These are phyloP conservation scores for Mormyrus lacerda DNA, from an alignment of 2,113 vertebrate species.

Conservation along the genomic window DNA sequence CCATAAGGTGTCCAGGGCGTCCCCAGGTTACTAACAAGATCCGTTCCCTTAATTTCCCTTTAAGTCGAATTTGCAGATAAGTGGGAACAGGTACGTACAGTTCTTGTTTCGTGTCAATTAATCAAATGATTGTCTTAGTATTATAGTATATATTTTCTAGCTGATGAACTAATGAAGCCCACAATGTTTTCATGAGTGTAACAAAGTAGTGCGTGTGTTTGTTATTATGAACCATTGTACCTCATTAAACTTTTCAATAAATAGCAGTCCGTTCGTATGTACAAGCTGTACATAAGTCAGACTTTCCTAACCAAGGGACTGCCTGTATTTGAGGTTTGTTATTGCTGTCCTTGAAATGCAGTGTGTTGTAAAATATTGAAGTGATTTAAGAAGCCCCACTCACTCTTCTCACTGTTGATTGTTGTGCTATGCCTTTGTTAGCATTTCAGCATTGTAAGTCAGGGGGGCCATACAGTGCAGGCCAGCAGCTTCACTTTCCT, in stretches of 20 bases:
- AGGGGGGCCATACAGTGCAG: neutral
- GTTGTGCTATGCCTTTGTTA: neutral
- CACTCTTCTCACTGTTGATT: neutral
- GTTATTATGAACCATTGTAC: neutral
- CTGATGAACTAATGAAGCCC: neutral
- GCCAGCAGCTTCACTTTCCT: neutral
- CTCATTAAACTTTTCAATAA: neutral
- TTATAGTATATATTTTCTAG: neutral
- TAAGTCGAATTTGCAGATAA: neutral
- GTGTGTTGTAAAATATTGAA: neutral
- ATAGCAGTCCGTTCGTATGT: neutral
- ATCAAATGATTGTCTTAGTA: neutral
- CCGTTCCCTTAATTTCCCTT: neutral
- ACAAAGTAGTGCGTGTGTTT: neutral
- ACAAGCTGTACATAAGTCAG: neutral
- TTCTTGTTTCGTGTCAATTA: neutral
- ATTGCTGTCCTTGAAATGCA: neutral
- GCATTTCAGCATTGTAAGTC: neutral
- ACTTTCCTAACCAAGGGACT: neutral
- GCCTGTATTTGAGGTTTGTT: neutral
- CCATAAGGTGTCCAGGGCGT: neutral
- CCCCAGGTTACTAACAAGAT: neutral
- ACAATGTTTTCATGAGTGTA: neutral
- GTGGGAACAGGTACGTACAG: neutral
- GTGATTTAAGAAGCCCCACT: neutral